These are phyloP conservation scores for Antheraea mylitta DNA, from an alignment of 1,140 invertebrate genomes.

Conservation along the genomic window DNA sequence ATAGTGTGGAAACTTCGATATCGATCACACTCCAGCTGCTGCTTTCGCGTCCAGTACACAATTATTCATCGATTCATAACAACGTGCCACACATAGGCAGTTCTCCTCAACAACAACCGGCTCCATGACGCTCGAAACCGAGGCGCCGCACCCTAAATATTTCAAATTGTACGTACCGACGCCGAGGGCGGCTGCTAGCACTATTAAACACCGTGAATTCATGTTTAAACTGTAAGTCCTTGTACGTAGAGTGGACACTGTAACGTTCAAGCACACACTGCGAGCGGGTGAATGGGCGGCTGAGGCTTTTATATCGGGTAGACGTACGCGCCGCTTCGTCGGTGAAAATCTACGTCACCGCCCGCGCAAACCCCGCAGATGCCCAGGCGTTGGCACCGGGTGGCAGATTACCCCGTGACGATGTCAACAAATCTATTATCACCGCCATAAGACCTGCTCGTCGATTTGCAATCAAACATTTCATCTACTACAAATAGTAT, in stretches of 20 bases:
- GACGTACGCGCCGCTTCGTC: slow-evolving; percentile 51
- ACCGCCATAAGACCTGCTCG: not conserved
- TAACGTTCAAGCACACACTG: slow-evolving; percentile 75
- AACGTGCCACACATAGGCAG: slow-evolving; percentile 30
- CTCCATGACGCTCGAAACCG: slow-evolving; percentile 4
- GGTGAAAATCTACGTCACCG: slow-evolving; percentile 63
- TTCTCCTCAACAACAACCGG: slow-evolving; percentile 19
- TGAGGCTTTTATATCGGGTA: slow-evolving; percentile 74
- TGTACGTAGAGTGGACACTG: slow-evolving; percentile 68
- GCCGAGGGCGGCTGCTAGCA: slow-evolving; percentile 74
- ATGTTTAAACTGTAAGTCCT: slow-evolving; percentile 71
- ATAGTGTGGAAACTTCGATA: slow-evolving; percentile 34
- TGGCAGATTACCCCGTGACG: slow-evolving; percentile 5
- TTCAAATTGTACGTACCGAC: slow-evolving; percentile 72
- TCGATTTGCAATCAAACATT: not conserved
- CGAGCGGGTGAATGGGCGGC: slow-evolving; percentile 74
- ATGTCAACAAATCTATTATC: slow-evolving; percentile 7
- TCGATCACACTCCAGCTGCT: slow-evolving; percentile 33
- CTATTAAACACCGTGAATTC: slow-evolving; percentile 75
- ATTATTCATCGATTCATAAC: slow-evolving; percentile 32
- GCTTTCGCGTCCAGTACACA: slow-evolving; percentile 40
- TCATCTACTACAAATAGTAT: not conserved
- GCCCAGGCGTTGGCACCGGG: slow-evolving; percentile 5
- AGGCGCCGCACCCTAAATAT: slow-evolving; percentile 64
- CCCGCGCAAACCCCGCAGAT: slow-evolving; percentile 40